These are phyloP conservation scores for Drosophila prosaltans DNA, from an alignment of 1,140 invertebrate genomes.

Conservation along the genomic window DNA sequence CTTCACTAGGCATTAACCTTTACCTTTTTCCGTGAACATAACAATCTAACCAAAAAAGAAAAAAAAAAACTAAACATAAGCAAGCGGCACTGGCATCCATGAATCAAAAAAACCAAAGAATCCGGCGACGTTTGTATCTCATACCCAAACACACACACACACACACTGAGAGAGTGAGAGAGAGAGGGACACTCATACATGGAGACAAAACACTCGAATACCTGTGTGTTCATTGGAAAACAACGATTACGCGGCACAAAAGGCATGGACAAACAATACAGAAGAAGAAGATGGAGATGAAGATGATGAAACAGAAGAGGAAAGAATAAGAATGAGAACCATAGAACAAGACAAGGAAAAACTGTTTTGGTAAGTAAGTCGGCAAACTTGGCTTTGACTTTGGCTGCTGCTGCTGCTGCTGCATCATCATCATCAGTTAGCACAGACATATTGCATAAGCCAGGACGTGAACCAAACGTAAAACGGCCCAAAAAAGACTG, in stretches of 20 bases:
- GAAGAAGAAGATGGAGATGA: conserved; percentile 37
- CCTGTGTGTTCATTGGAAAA: conserved; percentile 75
- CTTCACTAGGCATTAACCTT: conserved; percentile 79
- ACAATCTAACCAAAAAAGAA: conserved; percentile 49
- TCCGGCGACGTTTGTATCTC: conserved; percentile 73
- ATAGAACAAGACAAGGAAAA: conserved; percentile 20
- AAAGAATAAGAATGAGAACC: conserved; percentile 26
- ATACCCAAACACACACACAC: conserved; percentile 30
- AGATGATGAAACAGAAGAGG: conserved; percentile 20
- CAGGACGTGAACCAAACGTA: conserved; percentile 38
- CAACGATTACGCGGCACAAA: conserved; percentile 79
- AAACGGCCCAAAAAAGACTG: conserved; percentile 60
- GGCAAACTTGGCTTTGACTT: conserved; percentile 58
- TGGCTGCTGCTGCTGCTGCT: conserved; percentile 37
- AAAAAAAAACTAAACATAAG: conserved; percentile 24
- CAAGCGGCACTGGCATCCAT: conserved; percentile 59
- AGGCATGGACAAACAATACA: conserved; percentile 75
- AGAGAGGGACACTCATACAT: not conserved
- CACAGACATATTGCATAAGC: conserved; percentile 61
- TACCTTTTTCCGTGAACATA: conserved; percentile 68
- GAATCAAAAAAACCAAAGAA: conserved; percentile 73
- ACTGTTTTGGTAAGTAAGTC: conserved; percentile 53
- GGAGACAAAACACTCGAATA: conserved; percentile 39
- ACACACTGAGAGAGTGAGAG: not conserved
- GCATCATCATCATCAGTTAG: conserved; percentile 28